These are phyloP conservation scores for Argyrosomus japonicus DNA, from an alignment of 2,113 vertebrate species.

Conservation along the genomic window DNA sequence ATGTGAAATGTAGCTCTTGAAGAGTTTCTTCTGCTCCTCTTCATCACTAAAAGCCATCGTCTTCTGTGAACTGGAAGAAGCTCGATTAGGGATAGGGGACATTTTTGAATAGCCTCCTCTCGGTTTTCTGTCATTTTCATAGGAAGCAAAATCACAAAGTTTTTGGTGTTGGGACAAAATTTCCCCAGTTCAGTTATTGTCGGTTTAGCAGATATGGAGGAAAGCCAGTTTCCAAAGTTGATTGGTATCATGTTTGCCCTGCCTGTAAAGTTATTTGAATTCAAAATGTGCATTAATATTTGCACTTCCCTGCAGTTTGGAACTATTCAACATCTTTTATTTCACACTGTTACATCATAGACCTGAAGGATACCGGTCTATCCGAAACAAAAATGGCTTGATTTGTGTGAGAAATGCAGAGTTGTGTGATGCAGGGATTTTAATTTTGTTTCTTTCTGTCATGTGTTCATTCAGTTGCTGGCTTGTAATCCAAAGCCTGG, in stretches of 20 bases:
- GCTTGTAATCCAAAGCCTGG: constrained; percentile 81
- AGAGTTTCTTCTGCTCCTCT: background rate
- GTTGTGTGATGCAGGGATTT: constrained; percentile 64
- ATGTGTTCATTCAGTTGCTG: constrained; percentile 84
- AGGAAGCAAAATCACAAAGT: background rate
- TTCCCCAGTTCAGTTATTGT: background rate
- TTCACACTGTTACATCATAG: background rate
- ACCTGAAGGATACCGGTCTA: background rate
- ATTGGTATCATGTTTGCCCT: background rate
- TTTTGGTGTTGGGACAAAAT: background rate
- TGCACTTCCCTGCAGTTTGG: constrained; percentile 11
- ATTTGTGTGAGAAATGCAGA: constrained; percentile 50
- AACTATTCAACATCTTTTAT: background rate
- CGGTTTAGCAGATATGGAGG: background rate
- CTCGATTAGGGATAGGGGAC: background rate
- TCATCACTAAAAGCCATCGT: background rate
- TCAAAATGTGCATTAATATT: background rate
- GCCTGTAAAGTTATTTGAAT: background rate
- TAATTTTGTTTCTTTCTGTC: constrained; percentile 77
- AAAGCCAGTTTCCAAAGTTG: background rate
- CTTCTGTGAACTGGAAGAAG: background rate
- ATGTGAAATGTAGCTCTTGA: constrained; percentile 5
- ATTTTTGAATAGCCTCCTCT: background rate
- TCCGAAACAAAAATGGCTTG: background rate
- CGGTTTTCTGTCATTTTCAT: background rate